Conservation (phyloP, 2,888 invertebrate species). For the Drosophila atripex region DNA sequence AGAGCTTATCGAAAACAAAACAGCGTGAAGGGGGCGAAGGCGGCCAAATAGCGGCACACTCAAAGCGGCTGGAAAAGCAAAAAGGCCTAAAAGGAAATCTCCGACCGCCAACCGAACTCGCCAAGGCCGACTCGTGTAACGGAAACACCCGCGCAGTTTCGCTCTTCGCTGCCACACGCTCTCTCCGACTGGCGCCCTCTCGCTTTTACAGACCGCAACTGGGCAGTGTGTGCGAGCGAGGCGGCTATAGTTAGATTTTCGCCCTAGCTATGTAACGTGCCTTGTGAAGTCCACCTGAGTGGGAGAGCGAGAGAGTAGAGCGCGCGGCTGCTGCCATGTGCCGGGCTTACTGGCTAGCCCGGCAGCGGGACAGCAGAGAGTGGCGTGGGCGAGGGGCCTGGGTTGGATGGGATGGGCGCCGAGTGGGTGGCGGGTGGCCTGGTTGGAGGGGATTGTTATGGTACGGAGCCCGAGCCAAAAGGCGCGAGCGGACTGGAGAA, state of each 20-base stretch:
- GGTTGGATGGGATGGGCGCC: neutral
- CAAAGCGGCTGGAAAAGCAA: constrained; percentile 65
- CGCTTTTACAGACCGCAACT: constrained; percentile 46
- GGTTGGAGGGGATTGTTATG: constrained; percentile 44
- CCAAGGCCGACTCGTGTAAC: constrained; percentile 22
- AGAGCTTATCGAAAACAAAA: constrained; percentile 42
- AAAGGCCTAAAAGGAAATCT: constrained; percentile 72
- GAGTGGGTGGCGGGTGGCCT: constrained; percentile 1
- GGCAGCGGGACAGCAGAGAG: constrained; percentile 40
- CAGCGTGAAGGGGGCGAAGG: constrained; percentile 32
- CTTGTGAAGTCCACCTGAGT: constrained; percentile 73
- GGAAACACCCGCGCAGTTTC: constrained; percentile 42
- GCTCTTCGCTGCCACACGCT: constrained; percentile 58
- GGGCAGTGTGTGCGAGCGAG: constrained; percentile 54
- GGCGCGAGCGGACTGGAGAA: constrained; percentile 49
- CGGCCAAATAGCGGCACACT: constrained; percentile 68
- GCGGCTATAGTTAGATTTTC: constrained; percentile 65
- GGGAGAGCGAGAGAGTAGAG: constrained; percentile 72
- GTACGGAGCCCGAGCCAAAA: constrained; percentile 39
- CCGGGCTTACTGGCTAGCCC: constrained; percentile 65
- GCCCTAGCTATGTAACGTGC: constrained; percentile 72
- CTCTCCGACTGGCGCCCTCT: constrained; percentile 60
- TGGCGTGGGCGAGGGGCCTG: constrained; percentile 16
- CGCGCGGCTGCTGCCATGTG: constrained; percentile 65
- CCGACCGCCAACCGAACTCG: constrained; percentile 36